Evolutionary conservation across 35 echinoderm and acorn worm species (phyloP), one percentile per base, ranked within the genome.

Genomic region (Eucidaris tribuloides): DNA sequence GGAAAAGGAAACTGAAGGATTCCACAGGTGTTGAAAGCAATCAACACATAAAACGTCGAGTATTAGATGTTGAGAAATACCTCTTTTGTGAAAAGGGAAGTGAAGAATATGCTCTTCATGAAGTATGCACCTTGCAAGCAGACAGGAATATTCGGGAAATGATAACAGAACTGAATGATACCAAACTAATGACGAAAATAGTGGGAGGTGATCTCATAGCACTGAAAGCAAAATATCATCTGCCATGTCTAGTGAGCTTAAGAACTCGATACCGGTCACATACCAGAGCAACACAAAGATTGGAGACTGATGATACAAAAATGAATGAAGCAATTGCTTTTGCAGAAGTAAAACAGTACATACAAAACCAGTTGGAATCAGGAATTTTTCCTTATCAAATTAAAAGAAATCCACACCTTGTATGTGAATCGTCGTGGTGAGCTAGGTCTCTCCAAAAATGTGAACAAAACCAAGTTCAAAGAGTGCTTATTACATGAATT

Each of bases 141-240:
- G 77, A 79, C 6, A 5, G 20, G 50, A 49, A 41, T 11, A 41
- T 79, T 11, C 0, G 41, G 50, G 41, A 20, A 58, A 79, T 79
- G 77, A 45, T 45, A 30, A 58, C 6, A 34, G 77, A 79, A 11
- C 6, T 79, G 77, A 23, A 79, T 3, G 77, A 79, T 56, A 22
- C 29, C 46, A 55, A 25, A 58, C 77, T 79, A 28, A n/a, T 79
- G 22, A 29, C 18, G 9, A 79, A 79, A 79, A 55, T 79, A 55
- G 3, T 22, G 3, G 77, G 77, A 32, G 41, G 77, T 20, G 46
- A 79, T 55, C 4, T 79, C 3, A 27, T 78, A 27, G 72, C 72
- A 27, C 39, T 78, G 2, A 42, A 78, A 44, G 72, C 72, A 50
- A 41, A 78, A 32, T 78, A 78, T 50, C 72, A 78, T 32, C n/a